These are phyloP conservation scores for Morone saxatilis DNA, from an alignment of 2,113 vertebrate species.

Conservation along the genomic window DNA sequence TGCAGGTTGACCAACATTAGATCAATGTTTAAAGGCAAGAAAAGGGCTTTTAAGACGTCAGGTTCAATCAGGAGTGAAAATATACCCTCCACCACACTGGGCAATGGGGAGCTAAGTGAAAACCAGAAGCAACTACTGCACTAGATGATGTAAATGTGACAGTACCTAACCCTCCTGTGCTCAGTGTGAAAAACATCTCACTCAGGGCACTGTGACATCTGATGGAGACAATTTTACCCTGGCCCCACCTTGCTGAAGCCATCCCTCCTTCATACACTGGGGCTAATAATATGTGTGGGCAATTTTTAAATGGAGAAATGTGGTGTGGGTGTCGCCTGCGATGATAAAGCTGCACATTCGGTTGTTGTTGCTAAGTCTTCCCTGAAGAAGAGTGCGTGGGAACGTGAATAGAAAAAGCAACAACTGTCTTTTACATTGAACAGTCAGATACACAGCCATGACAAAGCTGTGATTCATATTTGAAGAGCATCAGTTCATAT, in stretches of 20 bases:
- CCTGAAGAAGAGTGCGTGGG: slow-evolving; percentile 56
- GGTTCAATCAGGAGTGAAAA: slow-evolving; percentile 46
- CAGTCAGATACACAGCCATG: slow-evolving; percentile 4
- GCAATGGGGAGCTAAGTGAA: slow-evolving; percentile 4
- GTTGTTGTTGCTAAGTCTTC: slow-evolving; percentile 50
- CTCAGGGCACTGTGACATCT: neutral
- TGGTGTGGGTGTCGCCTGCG: slow-evolving; percentile 27
- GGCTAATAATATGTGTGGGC: slow-evolving; percentile 56
- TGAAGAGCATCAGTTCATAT: neutral
- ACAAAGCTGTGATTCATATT: slow-evolving; percentile 35
- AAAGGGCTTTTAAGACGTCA: slow-evolving; percentile 69
- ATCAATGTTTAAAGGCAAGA: slow-evolving; percentile 61
- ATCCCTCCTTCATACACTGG: slow-evolving; percentile 19
- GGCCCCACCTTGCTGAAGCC: slow-evolving; percentile 23
- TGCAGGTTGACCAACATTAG: slow-evolving; percentile 46
- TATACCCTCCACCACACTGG: slow-evolving; percentile 4
- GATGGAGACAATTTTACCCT: slow-evolving; percentile 20
- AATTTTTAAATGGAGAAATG: neutral
- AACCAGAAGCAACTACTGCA: neutral
- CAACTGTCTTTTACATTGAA: slow-evolving; percentile 32
- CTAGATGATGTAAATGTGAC: slow-evolving; percentile 38
- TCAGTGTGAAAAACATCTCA: slow-evolving; percentile 41
- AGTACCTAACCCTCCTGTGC: neutral
- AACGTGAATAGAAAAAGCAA: slow-evolving; percentile 47
- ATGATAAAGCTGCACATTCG: slow-evolving; percentile 56